Base-by-base conservation (phyloP, 2,888 invertebrate species). In the Drosophila subsilvestris region DNA sequence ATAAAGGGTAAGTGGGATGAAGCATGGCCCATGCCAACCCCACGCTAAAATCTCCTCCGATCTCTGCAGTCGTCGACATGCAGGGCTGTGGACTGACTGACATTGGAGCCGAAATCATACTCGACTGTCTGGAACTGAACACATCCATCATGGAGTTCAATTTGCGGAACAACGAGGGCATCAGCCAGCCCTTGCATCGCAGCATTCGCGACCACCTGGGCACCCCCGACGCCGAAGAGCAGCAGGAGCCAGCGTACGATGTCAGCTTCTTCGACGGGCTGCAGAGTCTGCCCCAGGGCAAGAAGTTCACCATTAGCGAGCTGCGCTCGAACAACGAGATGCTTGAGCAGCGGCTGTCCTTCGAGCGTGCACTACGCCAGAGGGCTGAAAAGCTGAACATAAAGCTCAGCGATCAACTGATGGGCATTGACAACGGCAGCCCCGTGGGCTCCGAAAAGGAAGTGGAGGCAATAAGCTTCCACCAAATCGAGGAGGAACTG, bases 21-120 rank as follows among this genome's bases (percentile, higher is more conserved):
- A 6, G 10, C 0, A 1, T 17, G 17, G 6, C 18, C 32, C 14
- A 27, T 9, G 27, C 27, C 9, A n/a, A 20, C 1, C 20, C 42
- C 20, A 17, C 12, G 2, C 27, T 27, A 9, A 27, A 6, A 27
- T 27, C 27, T 8, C 27, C 27, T 27, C 1, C 27, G 22, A 12
- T 27, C 9, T 8, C 27, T 27, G 27, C 62, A 92, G 96, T 95
- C 0, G 86, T 97, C 56, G 96, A 97, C 86, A 91, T 96, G 85
- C 96, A 96, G 87, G 94, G 94, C 78, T 96, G 96, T 87, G 96
- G 95, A 0, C 89, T 97, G 14, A 94, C 95, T 0, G 95, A 96
- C 78, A 91, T 92, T 18, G 93, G 95, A 1, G 94, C 94, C 0
- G 87, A 91, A 9, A 90, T 93, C 8, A 93, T 95, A 47, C 80